Conservation (phyloP, 1,140 invertebrate species). For the Drosophila trapezifrons region DNA sequence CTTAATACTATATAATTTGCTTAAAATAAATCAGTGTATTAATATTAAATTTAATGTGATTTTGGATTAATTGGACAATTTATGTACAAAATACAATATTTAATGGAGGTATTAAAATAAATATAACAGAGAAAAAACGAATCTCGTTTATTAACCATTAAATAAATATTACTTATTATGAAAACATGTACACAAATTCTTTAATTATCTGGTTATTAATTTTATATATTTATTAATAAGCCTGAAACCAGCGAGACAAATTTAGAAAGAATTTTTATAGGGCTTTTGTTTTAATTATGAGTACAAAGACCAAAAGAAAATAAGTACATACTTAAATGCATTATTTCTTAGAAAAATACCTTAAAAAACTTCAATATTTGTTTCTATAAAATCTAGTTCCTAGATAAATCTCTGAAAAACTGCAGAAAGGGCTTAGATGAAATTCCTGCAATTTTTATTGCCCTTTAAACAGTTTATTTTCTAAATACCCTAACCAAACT, state of each 20-base stretch:
- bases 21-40: not conserved
- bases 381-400: too few species aligned
- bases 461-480: not conserved
- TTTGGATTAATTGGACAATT: not conserved
- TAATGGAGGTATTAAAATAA: not conserved
- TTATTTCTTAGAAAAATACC: not conserved
- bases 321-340: not conserved
- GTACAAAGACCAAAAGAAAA: not conserved
- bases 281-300: not conserved
- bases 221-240: not conserved
- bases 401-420: too few species aligned
- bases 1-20: not conserved
- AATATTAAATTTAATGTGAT: not conserved
- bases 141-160: not conserved
- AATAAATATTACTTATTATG: not conserved
- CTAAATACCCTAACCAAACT: conserved; percentile 1
- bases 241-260: not conserved
- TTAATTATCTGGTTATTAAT: not conserved
- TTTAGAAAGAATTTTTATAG: not conserved
- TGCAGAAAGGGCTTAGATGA: too few species aligned
- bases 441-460: not conserved
- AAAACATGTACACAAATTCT: not conserved
- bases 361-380: not conserved
- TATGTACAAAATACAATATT: too few species aligned
- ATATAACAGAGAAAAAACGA: not conserved